Percentiles rank a stretch among this genome's conserved stretches.
These are phyloP conservation scores for Erythrocercus mccallii DNA, from an alignment of 2,113 vertebrate species.

Conservation along the genomic window DNA sequence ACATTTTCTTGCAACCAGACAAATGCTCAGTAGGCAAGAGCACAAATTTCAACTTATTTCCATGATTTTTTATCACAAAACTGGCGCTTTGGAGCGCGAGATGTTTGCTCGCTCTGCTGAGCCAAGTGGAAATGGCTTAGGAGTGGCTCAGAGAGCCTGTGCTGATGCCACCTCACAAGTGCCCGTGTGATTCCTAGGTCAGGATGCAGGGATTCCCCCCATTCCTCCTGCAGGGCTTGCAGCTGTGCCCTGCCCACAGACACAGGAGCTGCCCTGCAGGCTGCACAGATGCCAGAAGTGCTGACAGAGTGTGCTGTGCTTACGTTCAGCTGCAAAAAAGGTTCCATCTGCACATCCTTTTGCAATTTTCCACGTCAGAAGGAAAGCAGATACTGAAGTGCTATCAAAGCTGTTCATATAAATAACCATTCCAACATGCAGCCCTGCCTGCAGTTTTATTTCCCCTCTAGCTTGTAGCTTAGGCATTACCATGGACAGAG, in stretches of 20 bases:
- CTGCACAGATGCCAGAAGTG: neutral
- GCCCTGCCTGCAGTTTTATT: neutral
- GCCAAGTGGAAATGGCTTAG: neutral
- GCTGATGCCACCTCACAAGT: neutral
- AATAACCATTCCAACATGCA: neutral
- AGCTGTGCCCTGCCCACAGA: neutral
- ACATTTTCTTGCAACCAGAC: neutral
- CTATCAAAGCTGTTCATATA: neutral
- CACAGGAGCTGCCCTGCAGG: neutral
- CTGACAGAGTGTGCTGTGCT: neutral
- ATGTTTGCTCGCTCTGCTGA: neutral
- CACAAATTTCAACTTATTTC: neutral
- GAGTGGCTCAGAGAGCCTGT: neutral
- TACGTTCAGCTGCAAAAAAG: neutral
- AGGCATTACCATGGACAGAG: neutral
- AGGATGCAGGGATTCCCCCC: neutral
- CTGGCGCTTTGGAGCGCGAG: neutral
- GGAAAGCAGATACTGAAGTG: neutral
- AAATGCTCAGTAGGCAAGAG: neutral
- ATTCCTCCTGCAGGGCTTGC: neutral
- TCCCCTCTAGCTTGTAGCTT: neutral
- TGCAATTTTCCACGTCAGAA: conserved; percentile 5
- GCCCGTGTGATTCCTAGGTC: neutral
- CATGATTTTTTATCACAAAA: neutral
- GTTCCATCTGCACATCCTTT: neutral